Evolutionary conservation across 2,888 invertebrate genomes (phyloP).

Genomic region (Agrochola litura): DNA sequence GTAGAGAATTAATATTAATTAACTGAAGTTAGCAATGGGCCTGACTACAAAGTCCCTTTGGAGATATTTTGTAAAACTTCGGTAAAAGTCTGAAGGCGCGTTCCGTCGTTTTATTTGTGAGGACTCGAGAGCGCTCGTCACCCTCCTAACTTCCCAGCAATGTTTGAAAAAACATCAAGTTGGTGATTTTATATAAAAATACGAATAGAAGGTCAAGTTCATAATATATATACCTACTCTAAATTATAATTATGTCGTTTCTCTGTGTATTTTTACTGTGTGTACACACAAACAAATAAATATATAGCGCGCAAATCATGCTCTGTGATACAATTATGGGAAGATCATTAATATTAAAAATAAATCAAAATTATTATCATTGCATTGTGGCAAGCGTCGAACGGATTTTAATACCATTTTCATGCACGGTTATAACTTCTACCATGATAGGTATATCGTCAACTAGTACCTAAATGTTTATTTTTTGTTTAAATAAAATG

Average conservation of each 20-base stretch:
- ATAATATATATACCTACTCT: too few relatives aligned
- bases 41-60: conserved; percentile 26
- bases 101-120: conserved; percentile 48
- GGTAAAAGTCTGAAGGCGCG: conserved; percentile 31
- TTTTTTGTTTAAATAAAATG: not conserved
- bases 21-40: conserved; percentile 34
- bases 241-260: too few relatives aligned
- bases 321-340: not conserved
- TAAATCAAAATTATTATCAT: too few relatives aligned
- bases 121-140: conserved; percentile 17
- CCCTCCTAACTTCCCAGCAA: conserved; percentile 25
- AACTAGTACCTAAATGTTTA: not conserved
- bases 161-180: conserved; percentile 53
- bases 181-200: conserved; percentile 9
- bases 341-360: not conserved
- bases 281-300: too few relatives aligned
- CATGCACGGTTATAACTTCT: too few relatives aligned
- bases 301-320: not conserved
- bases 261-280: too few relatives aligned
- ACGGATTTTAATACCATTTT: not conserved
- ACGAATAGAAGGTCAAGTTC: conserved; percentile 3
- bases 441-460: not conserved
- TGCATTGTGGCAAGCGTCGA: not conserved
- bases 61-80: conserved; percentile 55
- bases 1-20: conserved; percentile 63